These are phyloP conservation scores for Patella ulyssiponensis DNA, from an alignment of 2,888 invertebrate genomes.

Conservation along the genomic window DNA sequence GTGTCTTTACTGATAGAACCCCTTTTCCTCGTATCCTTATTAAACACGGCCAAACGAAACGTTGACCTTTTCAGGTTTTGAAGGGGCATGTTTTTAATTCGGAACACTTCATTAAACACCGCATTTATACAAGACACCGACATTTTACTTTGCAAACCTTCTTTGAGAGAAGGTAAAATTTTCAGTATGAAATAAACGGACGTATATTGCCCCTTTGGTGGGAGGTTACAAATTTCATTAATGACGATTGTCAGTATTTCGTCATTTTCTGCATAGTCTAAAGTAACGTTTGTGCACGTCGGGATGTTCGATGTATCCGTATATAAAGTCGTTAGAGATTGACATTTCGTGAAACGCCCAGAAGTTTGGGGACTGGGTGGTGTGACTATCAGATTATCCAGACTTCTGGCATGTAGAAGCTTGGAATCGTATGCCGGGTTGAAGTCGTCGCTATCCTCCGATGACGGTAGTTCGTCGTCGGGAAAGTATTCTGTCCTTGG, in stretches of 20 bases:
- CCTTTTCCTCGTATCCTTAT: constrained; percentile 19
- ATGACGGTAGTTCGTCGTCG: neutral
- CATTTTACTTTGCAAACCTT: constrained; percentile 19
- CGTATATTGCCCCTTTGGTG: no score
- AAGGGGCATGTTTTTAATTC: constrained; percentile 25
- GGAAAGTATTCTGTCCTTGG: neutral
- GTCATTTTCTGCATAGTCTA: no score
- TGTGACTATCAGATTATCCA: neutral
- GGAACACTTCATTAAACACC: constrained; percentile 30
- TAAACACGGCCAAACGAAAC: constrained; percentile 27
- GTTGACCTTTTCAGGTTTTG: constrained; percentile 32
- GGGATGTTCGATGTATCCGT: neutral
- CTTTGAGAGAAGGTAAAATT: constrained; percentile 29
- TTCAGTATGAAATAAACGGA: neutral
- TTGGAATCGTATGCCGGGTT: neutral
- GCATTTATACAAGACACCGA: constrained; percentile 18
- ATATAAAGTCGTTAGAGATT: neutral
- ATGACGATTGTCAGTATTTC: no score
- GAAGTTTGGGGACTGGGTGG: neutral
- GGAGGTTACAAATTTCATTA: no score
- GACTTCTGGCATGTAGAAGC: neutral
- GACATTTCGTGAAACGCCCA: neutral
- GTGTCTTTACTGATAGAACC: constrained; percentile 23
- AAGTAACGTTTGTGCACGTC: no score
- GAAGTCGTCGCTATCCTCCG: neutral